phyloP scores from a whole-genome alignment of 1,140 invertebrate species.

The Tyrophagus putrescentiae region DNA sequence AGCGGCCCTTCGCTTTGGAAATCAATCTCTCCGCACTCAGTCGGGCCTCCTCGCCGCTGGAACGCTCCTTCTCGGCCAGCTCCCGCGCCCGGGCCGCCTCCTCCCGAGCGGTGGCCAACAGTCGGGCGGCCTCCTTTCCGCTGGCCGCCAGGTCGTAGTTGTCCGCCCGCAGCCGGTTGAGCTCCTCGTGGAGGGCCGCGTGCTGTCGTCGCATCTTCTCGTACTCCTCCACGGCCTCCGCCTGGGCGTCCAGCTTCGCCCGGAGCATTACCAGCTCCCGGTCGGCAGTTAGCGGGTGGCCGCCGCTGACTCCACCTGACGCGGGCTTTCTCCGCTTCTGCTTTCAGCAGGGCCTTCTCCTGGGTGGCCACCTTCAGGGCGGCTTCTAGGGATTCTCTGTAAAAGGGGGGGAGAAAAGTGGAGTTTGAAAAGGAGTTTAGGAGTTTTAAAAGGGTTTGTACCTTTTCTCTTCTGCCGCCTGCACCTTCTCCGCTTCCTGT shows the following conservation, averaged over 20 bases:
- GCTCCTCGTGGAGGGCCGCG: conserved; percentile 3
- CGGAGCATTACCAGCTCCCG: conserved; percentile 15
- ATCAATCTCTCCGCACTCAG: conserved; percentile 8
- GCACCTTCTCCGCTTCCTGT: conserved; percentile 2
- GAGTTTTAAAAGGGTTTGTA: neutral
- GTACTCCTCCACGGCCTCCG: conserved; percentile 10
- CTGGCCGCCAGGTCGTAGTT: neutral
- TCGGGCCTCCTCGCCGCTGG: conserved; percentile 7
- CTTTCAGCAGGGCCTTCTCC: neutral
- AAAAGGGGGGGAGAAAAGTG: neutral
- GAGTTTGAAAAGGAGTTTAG: neutral
- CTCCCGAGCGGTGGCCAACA: neutral
- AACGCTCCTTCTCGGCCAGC: conserved; percentile 15
- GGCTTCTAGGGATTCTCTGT: conserved; percentile 11
- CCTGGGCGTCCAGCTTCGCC: conserved; percentile 19
- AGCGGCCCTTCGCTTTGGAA: neutral
- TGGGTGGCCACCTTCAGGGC: neutral
- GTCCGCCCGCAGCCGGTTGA: conserved; percentile 15
- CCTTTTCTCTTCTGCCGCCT: conserved; percentile 7
- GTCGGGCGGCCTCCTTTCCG: conserved; percentile 20
- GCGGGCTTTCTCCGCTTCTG: conserved; percentile 1
- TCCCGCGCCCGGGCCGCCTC: conserved; percentile 10
- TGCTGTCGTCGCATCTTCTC: conserved; percentile 15
- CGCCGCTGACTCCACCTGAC: conserved; percentile 2
- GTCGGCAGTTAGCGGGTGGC: conserved; percentile 3